Percentiles rank a stretch among this genome's conserved stretches.
Conservation (phyloP, 2,113 vertebrate species). For the Isichthys henryi region DNA sequence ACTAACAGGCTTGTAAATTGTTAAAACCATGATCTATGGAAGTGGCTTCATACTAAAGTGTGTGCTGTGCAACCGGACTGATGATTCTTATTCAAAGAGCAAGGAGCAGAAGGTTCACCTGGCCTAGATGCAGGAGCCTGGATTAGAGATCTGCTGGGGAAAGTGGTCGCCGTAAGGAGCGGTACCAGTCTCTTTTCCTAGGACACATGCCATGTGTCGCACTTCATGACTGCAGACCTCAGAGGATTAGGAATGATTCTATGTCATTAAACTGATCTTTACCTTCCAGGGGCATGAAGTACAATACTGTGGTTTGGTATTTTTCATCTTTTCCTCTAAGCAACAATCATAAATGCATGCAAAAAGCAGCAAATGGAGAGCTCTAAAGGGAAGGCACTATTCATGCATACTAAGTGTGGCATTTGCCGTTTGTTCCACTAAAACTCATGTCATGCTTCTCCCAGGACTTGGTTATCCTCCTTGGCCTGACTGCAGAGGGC, state of each 20-base stretch:
- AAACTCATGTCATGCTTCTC: background rate
- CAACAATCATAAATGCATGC: background rate
- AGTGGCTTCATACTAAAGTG: background rate
- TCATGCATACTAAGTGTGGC: background rate
- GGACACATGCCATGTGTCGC: background rate
- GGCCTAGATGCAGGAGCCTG: background rate
- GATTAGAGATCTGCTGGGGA: background rate
- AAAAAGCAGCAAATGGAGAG: background rate
- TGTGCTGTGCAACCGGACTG: background rate
- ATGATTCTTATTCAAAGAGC: background rate
- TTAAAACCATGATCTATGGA: background rate
- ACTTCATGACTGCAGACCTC: background rate
- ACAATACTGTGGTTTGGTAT: background rate
- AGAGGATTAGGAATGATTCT: background rate
- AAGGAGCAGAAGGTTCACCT: background rate
- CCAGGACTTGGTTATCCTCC: background rate
- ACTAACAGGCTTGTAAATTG: background rate
- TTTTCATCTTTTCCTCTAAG: background rate
- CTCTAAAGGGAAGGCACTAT: background rate
- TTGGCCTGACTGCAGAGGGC: background rate
- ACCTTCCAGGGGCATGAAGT: background rate
- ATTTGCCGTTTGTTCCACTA: background rate
- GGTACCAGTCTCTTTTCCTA: background rate
- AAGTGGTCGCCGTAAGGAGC: background rate
- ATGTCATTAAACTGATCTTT: background rate